Base-by-base conservation (phyloP, 2,113 vertebrate genomes). In the Gobio gobio region DNA sequence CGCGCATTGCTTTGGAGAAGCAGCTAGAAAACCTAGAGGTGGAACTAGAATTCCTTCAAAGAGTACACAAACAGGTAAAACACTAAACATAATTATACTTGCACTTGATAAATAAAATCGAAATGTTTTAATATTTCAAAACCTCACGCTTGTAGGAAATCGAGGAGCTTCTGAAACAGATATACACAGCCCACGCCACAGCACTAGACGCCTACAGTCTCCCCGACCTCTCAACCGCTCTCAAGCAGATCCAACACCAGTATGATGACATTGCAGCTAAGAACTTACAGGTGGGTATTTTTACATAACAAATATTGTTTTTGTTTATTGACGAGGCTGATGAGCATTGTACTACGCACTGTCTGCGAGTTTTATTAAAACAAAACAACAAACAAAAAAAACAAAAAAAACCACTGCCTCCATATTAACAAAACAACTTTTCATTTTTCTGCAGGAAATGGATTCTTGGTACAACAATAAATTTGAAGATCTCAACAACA, bases 401-500 rank as follows among this genome's bases (percentile, higher is more conserved):
- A 4, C 3, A 4, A 36, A 0, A 36, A 36, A 36, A 4, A 5
- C 36, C 29, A 29, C 29, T 29, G 14, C 3, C 63, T 68, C 29
- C 63, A 33, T 33, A 66, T 68, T 68, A 70, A 40, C 4, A 40
- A 24, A 73, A 45, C 10, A 9, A 24, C 22, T 45, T 51, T 51
- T 54, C 14, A 22, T 87, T 36, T 22, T 45, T 63, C 12, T 86
- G 63, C 66, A 91, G 95, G 96, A 96, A 91, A 95, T 94, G 93
- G 94, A 94, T 87, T 93, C 93, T 58, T 95, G 94, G 95, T 95
- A 96, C 88, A 94, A 95, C 93, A 93, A 87, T 90, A 96, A 95
- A 92, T 96, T 96, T 93, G 92, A 95, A 87, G 95, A 95, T 91
- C 85, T 96, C 82, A 96, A 90, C 91, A 93, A 91, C 86, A 95